phyloP scores from a whole-genome alignment of 2,113 vertebrate species.

The Tyrannus savana region DNA sequence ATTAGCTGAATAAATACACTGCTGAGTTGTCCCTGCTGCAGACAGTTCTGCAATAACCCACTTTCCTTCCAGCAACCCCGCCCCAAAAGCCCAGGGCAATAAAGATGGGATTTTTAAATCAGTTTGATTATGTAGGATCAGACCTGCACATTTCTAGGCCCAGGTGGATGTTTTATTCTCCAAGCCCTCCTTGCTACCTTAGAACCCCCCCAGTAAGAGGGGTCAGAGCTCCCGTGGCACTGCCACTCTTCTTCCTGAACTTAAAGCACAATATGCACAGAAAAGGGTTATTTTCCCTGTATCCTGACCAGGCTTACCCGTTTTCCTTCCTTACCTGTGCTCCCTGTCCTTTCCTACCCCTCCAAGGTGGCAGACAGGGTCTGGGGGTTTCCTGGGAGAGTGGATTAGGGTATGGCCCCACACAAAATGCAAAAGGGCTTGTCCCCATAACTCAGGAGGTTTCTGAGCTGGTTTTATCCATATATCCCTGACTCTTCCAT shows the following conservation, averaged over 20 bases:
- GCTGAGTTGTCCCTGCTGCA: neutral
- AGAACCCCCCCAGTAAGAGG: fast-evolving
- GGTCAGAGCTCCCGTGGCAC: neutral
- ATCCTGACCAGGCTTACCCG: neutral
- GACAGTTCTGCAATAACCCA: neutral
- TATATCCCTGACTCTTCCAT: neutral
- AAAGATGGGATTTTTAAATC: neutral
- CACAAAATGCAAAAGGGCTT: neutral
- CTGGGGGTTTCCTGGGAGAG: neutral
- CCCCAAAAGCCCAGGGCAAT: neutral
- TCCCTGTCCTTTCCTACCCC: neutral
- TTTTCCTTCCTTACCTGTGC: neutral
- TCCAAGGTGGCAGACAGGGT: neutral
- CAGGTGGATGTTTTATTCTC: neutral
- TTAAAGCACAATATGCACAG: neutral
- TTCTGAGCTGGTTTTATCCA: neutral
- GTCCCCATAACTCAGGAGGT: neutral
- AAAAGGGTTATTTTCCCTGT: neutral
- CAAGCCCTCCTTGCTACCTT: neutral
- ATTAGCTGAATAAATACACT: neutral
- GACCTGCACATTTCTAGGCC: neutral
- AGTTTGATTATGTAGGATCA: neutral
- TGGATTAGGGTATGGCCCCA: neutral
- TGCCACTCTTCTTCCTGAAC: neutral
- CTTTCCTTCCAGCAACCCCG: neutral